Percentiles rank a stretch among this genome's conserved stretches.
Evolutionary conservation across 1,140 invertebrate species (phyloP).

Genomic region (Euwallacea similis): DNA sequence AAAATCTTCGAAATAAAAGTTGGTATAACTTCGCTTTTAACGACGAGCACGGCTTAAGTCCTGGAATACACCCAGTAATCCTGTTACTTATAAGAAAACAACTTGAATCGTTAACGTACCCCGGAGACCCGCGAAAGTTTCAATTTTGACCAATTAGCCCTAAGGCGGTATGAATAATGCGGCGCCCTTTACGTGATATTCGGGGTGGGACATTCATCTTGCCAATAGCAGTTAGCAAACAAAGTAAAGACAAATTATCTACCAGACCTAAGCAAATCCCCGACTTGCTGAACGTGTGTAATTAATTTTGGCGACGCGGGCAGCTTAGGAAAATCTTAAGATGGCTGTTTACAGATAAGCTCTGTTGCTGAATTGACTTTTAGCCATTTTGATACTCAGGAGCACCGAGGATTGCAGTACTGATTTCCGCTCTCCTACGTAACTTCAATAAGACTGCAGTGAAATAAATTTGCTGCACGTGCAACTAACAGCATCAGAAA

Average conservation of each 20-base stretch:
- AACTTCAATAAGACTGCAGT: background rate
- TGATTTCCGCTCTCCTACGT: background rate
- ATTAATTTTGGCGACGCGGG: slow-evolving; percentile 5
- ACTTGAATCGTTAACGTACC: too few species aligned
- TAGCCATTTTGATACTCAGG: too few species aligned
- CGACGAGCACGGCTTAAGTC: too few species aligned
- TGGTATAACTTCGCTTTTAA: too few species aligned
- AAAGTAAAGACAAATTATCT: slow-evolving; percentile 23
- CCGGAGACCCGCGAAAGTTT: background rate
- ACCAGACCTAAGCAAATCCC: slow-evolving; percentile 14
- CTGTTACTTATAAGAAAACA: too few species aligned
- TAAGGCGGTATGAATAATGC: slow-evolving; percentile 5
- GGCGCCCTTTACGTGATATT: slow-evolving; percentile 6
- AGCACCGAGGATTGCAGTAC: too few species aligned
- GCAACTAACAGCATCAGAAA: background rate
- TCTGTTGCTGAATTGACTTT: too few species aligned
- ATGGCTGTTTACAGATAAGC: background rate
- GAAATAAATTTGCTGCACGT: background rate
- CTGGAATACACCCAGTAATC: too few species aligned
- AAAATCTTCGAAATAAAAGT: too few species aligned
- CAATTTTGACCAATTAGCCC: slow-evolving; percentile 11
- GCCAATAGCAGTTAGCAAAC: slow-evolving; percentile 17
- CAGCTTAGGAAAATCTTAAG: slow-evolving; percentile 6
- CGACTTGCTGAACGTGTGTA: slow-evolving; percentile 8
- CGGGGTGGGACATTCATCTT: slow-evolving; percentile 5